A percentile compares a stretch with the other conserved stretches of the same genome.
phyloP scores from a whole-genome alignment of 2,113 vertebrate species.

The Damaliscus lunatus region DNA sequence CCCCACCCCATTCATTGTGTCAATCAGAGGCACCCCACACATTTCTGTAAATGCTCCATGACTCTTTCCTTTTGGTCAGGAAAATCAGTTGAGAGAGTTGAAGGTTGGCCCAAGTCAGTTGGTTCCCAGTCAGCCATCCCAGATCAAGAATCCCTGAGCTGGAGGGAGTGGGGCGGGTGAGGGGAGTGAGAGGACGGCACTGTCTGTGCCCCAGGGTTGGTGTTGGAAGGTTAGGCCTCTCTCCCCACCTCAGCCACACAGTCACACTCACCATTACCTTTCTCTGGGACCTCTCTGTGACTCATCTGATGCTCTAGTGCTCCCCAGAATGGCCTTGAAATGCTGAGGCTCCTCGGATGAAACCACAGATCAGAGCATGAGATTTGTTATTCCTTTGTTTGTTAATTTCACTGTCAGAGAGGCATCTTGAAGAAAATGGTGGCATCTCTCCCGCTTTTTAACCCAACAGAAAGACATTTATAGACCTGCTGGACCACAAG shows the following conservation, averaged over 20 bases:
- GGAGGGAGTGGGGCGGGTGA: background rate
- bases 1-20: background rate
- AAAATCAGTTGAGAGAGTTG: background rate
- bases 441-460: background rate
- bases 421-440: background rate
- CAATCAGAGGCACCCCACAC: background rate
- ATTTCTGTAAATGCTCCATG: background rate
- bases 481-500: background rate
- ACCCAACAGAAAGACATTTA: background rate
- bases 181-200: background rate
- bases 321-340: background rate
- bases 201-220: too few species aligned
- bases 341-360: background rate
- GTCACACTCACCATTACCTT: background rate
- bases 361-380: background rate
- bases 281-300: background rate
- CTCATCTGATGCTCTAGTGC: background rate
- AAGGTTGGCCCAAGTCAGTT: background rate
- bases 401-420: background rate
- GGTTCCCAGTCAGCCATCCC: too few species aligned
- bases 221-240: background rate
- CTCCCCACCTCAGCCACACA: background rate
- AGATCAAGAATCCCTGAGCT: background rate
- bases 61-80: background rate
- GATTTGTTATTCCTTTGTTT: background rate